Evolutionary conservation across 2,888 invertebrate genomes (phyloP).

Genomic region (Xanthostigma xanthostigma): DNA sequence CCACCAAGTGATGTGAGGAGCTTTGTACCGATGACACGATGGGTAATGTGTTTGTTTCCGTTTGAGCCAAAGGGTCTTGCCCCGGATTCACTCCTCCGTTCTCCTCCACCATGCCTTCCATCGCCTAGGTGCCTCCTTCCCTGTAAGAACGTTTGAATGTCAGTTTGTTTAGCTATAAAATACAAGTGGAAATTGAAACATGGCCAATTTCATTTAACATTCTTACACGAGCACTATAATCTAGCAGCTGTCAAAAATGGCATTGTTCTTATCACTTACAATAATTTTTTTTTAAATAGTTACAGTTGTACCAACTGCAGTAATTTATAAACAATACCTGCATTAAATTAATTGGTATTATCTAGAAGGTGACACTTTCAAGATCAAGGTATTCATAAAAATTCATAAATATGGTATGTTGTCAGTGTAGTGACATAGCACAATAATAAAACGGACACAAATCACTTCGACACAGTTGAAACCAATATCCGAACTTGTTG

Average conservation of each 20-base stretch:
- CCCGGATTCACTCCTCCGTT: conserved; percentile 45
- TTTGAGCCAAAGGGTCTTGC: conserved; percentile 38
- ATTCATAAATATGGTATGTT: too few relatives aligned
- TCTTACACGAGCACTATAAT: conserved; percentile 15
- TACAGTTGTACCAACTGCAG: too few relatives aligned
- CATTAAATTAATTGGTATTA: conserved; percentile 16
- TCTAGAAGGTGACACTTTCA: too few relatives aligned
- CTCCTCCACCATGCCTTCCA: conserved; percentile 90
- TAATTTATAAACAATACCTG: conserved; percentile 24
- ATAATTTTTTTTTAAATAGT: conserved; percentile 26
- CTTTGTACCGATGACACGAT: conserved; percentile 41
- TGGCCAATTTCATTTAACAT: conserved; percentile 14
- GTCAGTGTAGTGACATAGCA: not conserved
- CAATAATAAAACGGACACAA: not conserved
- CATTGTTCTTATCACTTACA: conserved; percentile 18
- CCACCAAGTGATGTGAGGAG: conserved; percentile 36
- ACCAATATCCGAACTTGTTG: conserved; percentile 1
- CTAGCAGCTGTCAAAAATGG: conserved; percentile 24
- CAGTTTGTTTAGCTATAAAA: too few relatives aligned
- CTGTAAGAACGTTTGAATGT: conserved; percentile 40
- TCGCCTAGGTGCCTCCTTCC: conserved; percentile 48
- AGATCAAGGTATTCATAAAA: too few relatives aligned
- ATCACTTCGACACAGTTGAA: conserved; percentile 1
- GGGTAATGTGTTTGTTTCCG: conserved; percentile 35
- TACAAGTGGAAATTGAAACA: too few relatives aligned